Base-by-base conservation (phyloP, 2,888 invertebrate genomes). In the Yponomeuta evonymella region DNA sequence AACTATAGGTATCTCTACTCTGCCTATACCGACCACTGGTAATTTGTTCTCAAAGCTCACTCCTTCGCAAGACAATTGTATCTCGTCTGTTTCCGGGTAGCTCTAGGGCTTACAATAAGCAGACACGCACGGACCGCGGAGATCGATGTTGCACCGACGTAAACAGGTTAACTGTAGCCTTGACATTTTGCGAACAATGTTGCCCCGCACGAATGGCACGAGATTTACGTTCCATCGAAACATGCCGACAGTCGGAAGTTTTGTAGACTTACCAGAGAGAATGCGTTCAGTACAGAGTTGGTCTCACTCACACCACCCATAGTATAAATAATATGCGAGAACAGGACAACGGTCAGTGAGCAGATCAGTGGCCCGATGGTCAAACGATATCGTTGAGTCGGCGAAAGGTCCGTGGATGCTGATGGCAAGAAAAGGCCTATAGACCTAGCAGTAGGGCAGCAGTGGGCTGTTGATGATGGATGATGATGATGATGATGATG, bases 161-260 rank as follows among this genome's bases (percentile, higher is more conserved):
- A 67, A 73, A 72, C 74, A 71, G 75, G 75, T 75, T 74, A 36
- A 65, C 51, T 48, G 15, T 63, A 73, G 70, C 75, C 75, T 75
- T 75, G 75, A 75, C 75, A 75, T 75, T 75, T 75, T 69, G 23
- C 36, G 69, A 58, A 58, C 69, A 69, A 62, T 58, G 69, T 58
- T 51, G 62, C 33, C 23, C 30, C n/a, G 43, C 48, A 67, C 67
- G 67, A 48, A 67, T 48, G 33, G 12, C 48, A n/a, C 48, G 67
- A 48, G 67, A 48, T 67, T 67, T 67, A 65, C 30, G 65, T 65
- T 65, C 11, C 65, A 10, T 65, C 33, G 58, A 48, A 66, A 51
- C 11, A 36, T 30, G 36, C 36, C n/a, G 36, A 58, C 70, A 62
- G 36, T 48, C 6, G 51, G 43, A 58, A 12, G 43, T 67, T 70